Conservation (phyloP, 2,888 invertebrate species). For the Pammene aurita region DNA sequence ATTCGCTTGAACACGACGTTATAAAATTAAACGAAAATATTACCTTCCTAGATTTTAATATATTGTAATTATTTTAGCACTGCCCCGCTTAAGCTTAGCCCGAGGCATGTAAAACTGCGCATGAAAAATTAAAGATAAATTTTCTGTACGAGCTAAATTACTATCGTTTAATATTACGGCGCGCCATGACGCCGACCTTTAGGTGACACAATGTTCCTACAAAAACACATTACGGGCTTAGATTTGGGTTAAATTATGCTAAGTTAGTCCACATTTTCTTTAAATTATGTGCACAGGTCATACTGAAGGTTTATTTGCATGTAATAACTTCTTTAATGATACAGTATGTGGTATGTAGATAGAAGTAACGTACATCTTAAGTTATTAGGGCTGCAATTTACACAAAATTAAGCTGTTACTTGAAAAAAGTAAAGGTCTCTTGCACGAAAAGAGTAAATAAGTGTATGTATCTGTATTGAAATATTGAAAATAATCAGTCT, state of each 20-base stretch:
- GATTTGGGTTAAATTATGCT: constrained; percentile 18
- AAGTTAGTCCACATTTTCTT: constrained; percentile 5
- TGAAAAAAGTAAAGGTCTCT: no score
- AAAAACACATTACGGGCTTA: constrained; percentile 5
- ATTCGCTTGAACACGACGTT: not conserved
- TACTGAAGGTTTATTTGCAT: not conserved
- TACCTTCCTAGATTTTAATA: not conserved
- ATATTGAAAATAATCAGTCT: no score
- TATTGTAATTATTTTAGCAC: not conserved
- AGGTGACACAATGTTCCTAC: not conserved
- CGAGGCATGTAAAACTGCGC: not conserved
- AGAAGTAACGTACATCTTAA: no score
- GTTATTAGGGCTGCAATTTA: no score
- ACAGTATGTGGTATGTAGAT: no score
- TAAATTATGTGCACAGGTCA: not conserved
- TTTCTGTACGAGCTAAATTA: not conserved
- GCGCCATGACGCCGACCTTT: not conserved
- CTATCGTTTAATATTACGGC: constrained; percentile 11
- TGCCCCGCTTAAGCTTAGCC: not conserved
- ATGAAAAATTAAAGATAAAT: constrained; percentile 2
- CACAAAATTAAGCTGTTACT: no score
- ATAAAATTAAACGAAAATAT: not conserved
- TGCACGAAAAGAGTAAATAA: no score
- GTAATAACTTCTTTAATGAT: not conserved
- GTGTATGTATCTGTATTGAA: no score